Base-by-base conservation (phyloP, 1,140 invertebrate genomes). In the Helicoverpa armigera region DNA sequence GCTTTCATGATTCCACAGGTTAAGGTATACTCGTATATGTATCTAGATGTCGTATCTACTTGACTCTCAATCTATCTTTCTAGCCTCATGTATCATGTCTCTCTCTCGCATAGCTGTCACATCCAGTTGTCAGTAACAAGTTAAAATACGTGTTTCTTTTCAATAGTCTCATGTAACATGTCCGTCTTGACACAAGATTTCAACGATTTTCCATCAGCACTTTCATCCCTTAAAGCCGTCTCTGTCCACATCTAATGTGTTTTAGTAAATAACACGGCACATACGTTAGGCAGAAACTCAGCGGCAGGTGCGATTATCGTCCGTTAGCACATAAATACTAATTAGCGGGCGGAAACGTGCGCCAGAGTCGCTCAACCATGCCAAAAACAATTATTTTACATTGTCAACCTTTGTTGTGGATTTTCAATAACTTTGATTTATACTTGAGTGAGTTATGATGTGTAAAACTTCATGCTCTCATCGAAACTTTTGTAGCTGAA, bases 341-440 rank as follows among this genome's bases (percentile, higher is more conserved):
- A 83, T 83, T 83, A 83, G 72, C 48, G 16, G 54, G 56, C 72
- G 82, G 78, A 80, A 80, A 73, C 60, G 35, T 74, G 58, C 74
- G 72, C 80, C 29, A n/a, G 61, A 53, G 29, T 48, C 58, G 56
- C 43, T 23, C 4, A n/a, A 12, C 31, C 67, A 78, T 82, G 80
- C 80, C 80, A 82, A 82, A 29, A 63, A 82, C 80, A 78, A 82
- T 82, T 82, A 78, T 60, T 81, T 61, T 18, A 82, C 73, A 65
- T 78, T 78, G 75, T 67, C 61, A 65, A 16, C 60, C 43, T 60
- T 29, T 54, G 61, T 43, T 67, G 14, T 13, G 18, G 61, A 31
- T 72, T 72, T 31, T 29, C n/a, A 67, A 18, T 23, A 16, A 65
- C 12, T 43, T 63, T 78, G 48, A 78, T 67, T 67, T 58, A 73